Evolutionary conservation across 2,113 vertebrate species (phyloP).

Genomic region (Hippolais icterina): DNA sequence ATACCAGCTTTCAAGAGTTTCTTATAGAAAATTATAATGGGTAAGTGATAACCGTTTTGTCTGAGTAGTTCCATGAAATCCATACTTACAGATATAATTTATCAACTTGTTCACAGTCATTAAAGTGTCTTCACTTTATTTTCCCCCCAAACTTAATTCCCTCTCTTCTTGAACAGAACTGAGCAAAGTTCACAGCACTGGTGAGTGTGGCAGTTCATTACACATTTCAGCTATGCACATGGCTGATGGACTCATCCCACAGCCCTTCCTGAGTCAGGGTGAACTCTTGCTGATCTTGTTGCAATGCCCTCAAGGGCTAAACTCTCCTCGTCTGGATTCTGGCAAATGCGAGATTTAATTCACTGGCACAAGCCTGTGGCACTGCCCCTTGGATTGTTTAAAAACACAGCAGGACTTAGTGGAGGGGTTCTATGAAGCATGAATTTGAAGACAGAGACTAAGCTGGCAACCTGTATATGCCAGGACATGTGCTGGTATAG

Average conservation of each 20-base stretch:
- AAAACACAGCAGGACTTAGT: not conserved
- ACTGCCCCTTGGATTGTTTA: not conserved
- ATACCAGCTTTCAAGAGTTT: not conserved
- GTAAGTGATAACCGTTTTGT: not conserved
- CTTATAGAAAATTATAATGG: not conserved
- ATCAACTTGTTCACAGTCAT: not conserved
- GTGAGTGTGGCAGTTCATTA: not conserved
- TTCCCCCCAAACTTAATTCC: rapidly evolving
- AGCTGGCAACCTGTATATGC: not conserved
- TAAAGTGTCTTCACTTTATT: not conserved
- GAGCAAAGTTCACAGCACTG: not conserved
- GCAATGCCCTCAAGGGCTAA: not conserved
- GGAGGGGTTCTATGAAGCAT: not conserved
- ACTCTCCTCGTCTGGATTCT: not conserved
- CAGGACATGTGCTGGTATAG: not conserved
- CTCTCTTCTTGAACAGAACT: not conserved
- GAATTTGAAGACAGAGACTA: not conserved
- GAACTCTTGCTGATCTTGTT: not conserved
- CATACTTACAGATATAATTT: not conserved
- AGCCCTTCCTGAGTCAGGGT: not conserved
- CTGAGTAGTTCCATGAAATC: not conserved
- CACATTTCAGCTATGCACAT: not conserved
- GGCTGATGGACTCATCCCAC: not conserved
- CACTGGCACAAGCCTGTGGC: not conserved
- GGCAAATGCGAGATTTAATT: not conserved